Base-by-base conservation (phyloP, 1,140 invertebrate genomes). In the Rhizoglyphus robini region DNA sequence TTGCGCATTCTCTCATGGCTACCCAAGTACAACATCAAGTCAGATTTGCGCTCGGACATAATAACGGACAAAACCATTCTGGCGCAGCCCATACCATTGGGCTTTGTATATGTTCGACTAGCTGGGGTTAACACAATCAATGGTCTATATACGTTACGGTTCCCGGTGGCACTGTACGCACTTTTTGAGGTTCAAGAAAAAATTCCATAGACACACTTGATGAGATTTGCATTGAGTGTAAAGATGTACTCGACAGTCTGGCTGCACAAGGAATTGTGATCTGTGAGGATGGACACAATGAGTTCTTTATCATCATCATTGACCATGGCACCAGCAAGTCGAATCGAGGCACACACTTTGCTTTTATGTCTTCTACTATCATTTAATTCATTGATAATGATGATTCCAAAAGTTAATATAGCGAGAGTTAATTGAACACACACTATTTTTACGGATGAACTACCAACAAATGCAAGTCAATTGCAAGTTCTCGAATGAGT, bases 91-190 rank as follows among this genome's bases (percentile, higher is more conserved):
- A 90, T 95, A 74, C 90, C 90, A 0, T 90, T 94, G 81, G 88
- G 90, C 65, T 88, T 95, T 85, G 90, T 89, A 0, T 96, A 96
- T 78, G 88, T 88, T 5, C 76, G 95, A 62, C 74, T 96, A 49
- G 89, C 87, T 0, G 86, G 86, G 66, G 84, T 95, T 1, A 85
- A 87, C 0, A 87, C 93, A 0, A 86, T 95, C 34, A 83, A n/a
- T 64, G 94, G 94, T 4, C 82, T 97, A 3, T 96, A 96, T 75
- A 92, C 92, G 82, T 91, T 90, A 0, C 90, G 96, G 71, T 94
- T 96, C 76, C 90, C 92, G 2, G 85, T 90, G 0, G 74, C 96
- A 0, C 79, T 94, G 3, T 97, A 97, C 74, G 82, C 88, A 61
- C 76, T 96, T 51, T 82, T 96, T 63, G 93, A 30, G 95, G 91